Percentiles rank a stretch among this genome's conserved stretches.
Conservation (phyloP, 2,888 invertebrate genomes). For the Tholera decimalis region DNA sequence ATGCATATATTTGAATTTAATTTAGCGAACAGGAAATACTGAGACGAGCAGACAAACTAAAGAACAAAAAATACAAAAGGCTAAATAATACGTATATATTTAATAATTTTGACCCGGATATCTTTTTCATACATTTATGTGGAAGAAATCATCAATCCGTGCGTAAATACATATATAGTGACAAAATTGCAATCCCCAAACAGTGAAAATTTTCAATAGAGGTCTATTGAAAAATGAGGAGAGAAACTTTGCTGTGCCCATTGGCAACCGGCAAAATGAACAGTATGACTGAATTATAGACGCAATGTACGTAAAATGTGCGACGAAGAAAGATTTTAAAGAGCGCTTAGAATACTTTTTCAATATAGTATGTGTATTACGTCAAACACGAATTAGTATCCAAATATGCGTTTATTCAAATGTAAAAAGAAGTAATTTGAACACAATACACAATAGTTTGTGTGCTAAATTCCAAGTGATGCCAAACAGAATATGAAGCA, state of each 20-base stretch:
- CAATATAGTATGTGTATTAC: background rate
- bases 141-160: too few species aligned
- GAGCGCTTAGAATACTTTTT: too few species aligned
- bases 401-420: constrained; percentile 17
- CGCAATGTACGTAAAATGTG: background rate
- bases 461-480: constrained; percentile 33
- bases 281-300: background rate
- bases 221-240: background rate
- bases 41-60: constrained; percentile 75
- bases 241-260: background rate
- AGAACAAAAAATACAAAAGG: constrained; percentile 67
- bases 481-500: constrained; percentile 34
- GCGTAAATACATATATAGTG: background rate
- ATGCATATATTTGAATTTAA: constrained; percentile 89
- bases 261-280: background rate
- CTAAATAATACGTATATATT: constrained; percentile 54
- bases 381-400: background rate
- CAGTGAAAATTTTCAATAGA: background rate
- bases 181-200: background rate
- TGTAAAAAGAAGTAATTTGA: constrained; percentile 28
- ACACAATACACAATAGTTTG: constrained; percentile 41
- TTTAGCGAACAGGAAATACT: constrained; percentile 88
- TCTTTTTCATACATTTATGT: constrained; percentile 15
- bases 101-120: constrained; percentile 41
- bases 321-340: background rate